Evolutionary conservation across 2,797 vertebrate genomes (phyloP), one percentile per base, ranked within the genome.

Genomic region (Bothrops alternatus): DNA sequence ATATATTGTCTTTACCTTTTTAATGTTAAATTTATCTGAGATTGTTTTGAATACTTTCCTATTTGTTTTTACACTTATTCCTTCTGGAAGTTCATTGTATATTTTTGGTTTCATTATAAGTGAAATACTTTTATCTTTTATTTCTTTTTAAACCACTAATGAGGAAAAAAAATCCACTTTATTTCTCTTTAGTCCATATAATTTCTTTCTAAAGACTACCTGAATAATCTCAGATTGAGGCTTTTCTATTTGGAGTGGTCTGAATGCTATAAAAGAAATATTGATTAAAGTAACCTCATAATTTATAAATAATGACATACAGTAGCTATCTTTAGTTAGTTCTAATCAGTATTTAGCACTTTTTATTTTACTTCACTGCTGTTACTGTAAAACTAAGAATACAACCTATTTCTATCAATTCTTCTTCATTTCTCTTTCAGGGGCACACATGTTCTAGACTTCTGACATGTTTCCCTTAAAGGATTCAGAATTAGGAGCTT

Each of bases 401-500:
- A 16, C 18, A 23, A 16, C 6, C 12, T 53, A 3, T 86, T 88
- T 92, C 85, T 88, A 78, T 12, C 91, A n/a, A 94, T 0, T 4
- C 61, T 25, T 25, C 28, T 90, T 88, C 42, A 53, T 93, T 6
- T 95, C 50, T 93, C 2, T 96, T 95, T 63, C 95, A 95, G 95
- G 93, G 87, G 23, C 0, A 0, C 8, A n/a, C 4, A 28, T 63
- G 85, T 93, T 88, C 18, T 4, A 26, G 2, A 18, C 47, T 0
- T 0, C 25, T 69, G 78, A 91, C 89, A 99, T 99, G 99, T 98
- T 98, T 96, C 98, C 98, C 37, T 97, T 99, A 47, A 98, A 97
- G 97, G 99, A 99, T 57, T 98, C 98, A 0, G 98, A 99, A 96
- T 97, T 99, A 95, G 99, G 99, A 32, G 99, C 99, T 11, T 99